Conservation (phyloP, 2,888 invertebrate genomes). For the Tineola bisselliella region DNA sequence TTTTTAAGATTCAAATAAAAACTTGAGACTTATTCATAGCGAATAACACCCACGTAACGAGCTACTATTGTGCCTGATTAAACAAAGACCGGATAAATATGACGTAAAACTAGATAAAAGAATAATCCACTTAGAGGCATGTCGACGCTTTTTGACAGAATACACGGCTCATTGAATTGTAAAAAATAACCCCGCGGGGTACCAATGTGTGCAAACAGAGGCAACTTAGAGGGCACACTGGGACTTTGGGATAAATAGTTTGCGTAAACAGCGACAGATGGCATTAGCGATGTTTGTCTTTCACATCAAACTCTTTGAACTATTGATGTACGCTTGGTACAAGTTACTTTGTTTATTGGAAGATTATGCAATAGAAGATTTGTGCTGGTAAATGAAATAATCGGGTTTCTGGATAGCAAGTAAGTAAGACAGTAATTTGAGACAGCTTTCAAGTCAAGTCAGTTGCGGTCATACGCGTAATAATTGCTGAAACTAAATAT, state of each 20-base stretch:
- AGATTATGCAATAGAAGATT: too few species aligned
- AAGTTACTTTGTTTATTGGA: too few species aligned
- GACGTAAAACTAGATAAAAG: constrained; percentile 55
- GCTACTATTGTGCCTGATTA: constrained; percentile 40
- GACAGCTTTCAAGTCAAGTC: too few species aligned
- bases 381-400: too few species aligned
- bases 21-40: constrained; percentile 42
- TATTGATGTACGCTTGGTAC: not conserved
- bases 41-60: constrained; percentile 60
- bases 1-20: constrained; percentile 27
- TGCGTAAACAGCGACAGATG: constrained; percentile 33
- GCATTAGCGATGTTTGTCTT: constrained; percentile 21
- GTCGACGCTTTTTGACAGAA: constrained; percentile 55
- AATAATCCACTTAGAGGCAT: constrained; percentile 65
- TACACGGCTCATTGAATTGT: constrained; percentile 56
- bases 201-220: constrained; percentile 50
- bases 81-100: constrained; percentile 54
- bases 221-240: constrained; percentile 22
- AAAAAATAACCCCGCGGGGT: constrained; percentile 54
- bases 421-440: too few species aligned
- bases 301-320: constrained; percentile 6
- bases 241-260: constrained; percentile 16
- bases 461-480: too few species aligned
- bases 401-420: too few species aligned
- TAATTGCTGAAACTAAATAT: too few species aligned